Evolutionary conservation across 64 coral and sea anemone species (phyloP).

Genomic region (Dendronephthya gigantea): DNA sequence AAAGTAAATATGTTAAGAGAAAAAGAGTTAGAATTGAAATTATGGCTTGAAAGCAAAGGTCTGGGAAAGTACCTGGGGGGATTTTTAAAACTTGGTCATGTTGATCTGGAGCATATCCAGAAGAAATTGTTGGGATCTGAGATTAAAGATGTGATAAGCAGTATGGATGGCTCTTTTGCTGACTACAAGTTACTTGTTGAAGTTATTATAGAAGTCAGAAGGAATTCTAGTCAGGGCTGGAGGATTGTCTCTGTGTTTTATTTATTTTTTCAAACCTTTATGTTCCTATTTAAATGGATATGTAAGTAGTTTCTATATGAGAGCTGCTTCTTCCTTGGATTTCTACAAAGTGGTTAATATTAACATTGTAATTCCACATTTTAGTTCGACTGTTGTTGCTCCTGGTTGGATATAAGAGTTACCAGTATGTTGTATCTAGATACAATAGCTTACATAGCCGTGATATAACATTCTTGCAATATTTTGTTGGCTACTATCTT

Average conservation of each 20-base stretch:
- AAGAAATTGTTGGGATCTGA: not conserved
- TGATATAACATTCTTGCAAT: slow-evolving; percentile 36
- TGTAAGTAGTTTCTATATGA: not conserved
- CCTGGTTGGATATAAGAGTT: not conserved
- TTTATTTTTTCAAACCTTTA: not conserved
- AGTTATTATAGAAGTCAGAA: not conserved
- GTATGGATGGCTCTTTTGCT: not conserved
- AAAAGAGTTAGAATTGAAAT: not conserved
- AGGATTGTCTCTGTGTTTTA: not conserved
- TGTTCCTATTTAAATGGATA: not conserved
- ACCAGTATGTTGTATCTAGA: not conserved
- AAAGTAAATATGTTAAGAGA: not conserved
- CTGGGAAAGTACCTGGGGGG: not conserved
- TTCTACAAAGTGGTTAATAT: not conserved
- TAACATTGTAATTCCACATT: not conserved
- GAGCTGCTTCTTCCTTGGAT: not conserved
- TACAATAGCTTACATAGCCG: not conserved
- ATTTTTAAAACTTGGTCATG: not conserved
- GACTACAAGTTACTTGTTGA: not conserved
- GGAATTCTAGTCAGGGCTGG: not conserved
- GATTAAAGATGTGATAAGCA: not conserved
- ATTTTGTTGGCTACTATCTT: slow-evolving; percentile 43
- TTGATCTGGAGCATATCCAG: not conserved
- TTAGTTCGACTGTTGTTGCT: not conserved
- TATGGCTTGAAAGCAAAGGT: not conserved